Percentiles rank a stretch among this genome's conserved stretches.
phyloP scores from a whole-genome alignment of 2,797 vertebrate species.

The Xenopus petersii region DNA sequence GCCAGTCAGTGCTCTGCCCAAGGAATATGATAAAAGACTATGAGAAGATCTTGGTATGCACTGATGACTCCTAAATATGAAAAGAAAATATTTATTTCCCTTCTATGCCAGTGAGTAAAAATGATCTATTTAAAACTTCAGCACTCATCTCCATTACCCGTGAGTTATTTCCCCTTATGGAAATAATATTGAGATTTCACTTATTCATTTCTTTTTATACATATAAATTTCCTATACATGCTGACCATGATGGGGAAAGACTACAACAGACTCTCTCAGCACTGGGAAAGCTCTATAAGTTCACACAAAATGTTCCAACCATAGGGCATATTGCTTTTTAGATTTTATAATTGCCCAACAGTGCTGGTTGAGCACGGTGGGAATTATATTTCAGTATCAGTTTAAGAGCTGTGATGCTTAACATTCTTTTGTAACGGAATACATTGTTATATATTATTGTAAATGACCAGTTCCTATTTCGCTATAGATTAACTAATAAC shows the following conservation, averaged over 20 bases:
- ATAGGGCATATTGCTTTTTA: no score
- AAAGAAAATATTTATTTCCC: constrained; percentile 79
- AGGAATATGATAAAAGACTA: constrained; percentile 56
- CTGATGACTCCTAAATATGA: constrained; percentile 64
- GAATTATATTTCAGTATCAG: no score
- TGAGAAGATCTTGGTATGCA: constrained; percentile 66
- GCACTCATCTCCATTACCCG: constrained; percentile 65
- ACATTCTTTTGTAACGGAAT: no score
- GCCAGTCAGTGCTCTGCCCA: constrained; percentile 21
- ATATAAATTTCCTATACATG: constrained; percentile 69
- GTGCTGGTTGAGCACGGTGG: no score
- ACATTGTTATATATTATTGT: no score
- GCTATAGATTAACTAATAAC: no score
- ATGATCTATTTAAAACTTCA: constrained; percentile 75
- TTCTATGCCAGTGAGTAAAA: constrained; percentile 76
- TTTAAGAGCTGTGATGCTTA: no score
- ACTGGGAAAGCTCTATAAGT: no score
- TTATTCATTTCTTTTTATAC: constrained; percentile 68
- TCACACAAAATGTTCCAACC: background rate
- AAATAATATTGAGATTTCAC: constrained; percentile 66
- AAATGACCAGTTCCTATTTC: no score
- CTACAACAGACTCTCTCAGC: no score
- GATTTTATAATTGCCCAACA: no score
- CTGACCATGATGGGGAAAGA: constrained; percentile 50
- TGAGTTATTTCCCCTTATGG: constrained; percentile 79